Base-by-base conservation (phyloP, 2,113 vertebrate species). In the Tauraco erythrolophus region DNA sequence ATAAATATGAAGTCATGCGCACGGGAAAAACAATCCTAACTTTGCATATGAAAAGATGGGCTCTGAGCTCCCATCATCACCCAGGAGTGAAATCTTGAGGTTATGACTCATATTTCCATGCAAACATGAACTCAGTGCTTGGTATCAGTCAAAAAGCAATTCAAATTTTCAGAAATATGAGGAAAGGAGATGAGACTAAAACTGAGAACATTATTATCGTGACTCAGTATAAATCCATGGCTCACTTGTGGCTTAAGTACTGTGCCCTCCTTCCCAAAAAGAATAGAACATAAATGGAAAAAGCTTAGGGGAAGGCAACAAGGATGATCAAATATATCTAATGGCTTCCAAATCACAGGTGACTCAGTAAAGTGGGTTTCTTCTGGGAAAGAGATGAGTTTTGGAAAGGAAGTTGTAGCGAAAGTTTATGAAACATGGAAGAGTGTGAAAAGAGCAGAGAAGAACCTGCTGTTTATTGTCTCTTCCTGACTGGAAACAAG, bases 61-160 rank as follows among this genome's bases (percentile, higher is more conserved):
- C 77, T 91, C 56, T 91, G 69, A 84, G 84, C 24, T 95, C 60
- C 87, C 45, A 84, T 48, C 80, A 82, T 78, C 81, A 84, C 84
- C 65, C 91, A 88, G 57, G 84, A 94, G 87, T 87, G 72, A 96
- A 95, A 94, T 95, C 84, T 92, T 82, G 61, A 77, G 91, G 81
- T 95, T 96, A 81, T 97, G 93, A 97, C 87, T 96, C 96, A 97
- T 68, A 46, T 81, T 87, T 91, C 64, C 10, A 0, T 82, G 74
- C 53, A 93, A 92, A 84, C 87, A 89, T 48, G 80, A 95, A 91
- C 61, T 68, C 74, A 75, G 35, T 2, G 1, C 61, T 96, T 82
- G 19, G 21, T 84, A 87, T 68, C 74, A 48, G 35, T 70, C 84
- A 79, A 82, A 94, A 96, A 78, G 33, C 64, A 94, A 91, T 82